Evolutionary conservation across 1,140 invertebrate species (phyloP).

Genomic region (Psilanteris sp.): DNA sequence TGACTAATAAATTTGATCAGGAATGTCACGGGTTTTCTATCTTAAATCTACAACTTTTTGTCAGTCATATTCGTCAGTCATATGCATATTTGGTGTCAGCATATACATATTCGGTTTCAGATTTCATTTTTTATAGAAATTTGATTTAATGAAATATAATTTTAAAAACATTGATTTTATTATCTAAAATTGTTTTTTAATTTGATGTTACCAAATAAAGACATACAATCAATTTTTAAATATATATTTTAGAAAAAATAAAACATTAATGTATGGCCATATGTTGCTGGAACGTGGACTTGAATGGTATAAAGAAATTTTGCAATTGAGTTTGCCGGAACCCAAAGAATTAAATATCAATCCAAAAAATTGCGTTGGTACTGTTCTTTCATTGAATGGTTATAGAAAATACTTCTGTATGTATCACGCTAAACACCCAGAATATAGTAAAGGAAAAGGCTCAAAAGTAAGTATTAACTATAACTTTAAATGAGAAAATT

Average conservation of each 20-base stretch:
- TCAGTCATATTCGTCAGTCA: too few species aligned
- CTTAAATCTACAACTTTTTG: too few species aligned
- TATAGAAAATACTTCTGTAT: conserved; percentile 98
- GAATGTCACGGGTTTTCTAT: too few species aligned
- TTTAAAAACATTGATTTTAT: too few species aligned
- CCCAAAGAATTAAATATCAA: conserved; percentile 93
- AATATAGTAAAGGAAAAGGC: conserved; percentile 79
- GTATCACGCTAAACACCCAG: conserved; percentile 96
- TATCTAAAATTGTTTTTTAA: too few species aligned
- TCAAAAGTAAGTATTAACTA: conserved; percentile 78
- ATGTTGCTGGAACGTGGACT: conserved; percentile 94
- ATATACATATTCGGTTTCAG: too few species aligned
- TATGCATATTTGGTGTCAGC: too few species aligned
- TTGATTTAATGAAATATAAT: too few species aligned
- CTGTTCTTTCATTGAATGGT: conserved; percentile 95
- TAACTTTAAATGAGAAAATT: conserved; percentile 1
- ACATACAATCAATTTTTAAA: too few species aligned
- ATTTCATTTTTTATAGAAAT: too few species aligned
- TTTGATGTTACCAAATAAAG: too few species aligned
- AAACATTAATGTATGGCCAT: conserved; percentile 95
- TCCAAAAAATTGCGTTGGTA: conserved; percentile 97
- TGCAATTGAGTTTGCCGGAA: conserved; percentile 91
- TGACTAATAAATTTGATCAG: too few species aligned
- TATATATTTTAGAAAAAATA: conserved; percentile 87
- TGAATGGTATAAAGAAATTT: conserved; percentile 93